These are phyloP conservation scores for Drosophila serrata DNA, from an alignment of 1,140 invertebrate species.

Conservation along the genomic window DNA sequence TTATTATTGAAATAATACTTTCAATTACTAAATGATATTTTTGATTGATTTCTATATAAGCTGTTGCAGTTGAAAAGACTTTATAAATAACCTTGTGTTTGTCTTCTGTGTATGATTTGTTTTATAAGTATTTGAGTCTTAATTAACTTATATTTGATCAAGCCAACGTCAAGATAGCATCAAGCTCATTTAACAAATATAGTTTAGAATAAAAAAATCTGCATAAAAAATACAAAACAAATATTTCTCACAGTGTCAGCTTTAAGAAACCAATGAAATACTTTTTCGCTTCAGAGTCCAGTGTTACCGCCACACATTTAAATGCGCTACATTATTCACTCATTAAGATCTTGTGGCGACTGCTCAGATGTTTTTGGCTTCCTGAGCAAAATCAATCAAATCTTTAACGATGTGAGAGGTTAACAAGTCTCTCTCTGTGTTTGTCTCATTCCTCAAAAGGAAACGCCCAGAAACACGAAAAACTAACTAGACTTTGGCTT, in stretches of 20 bases:
- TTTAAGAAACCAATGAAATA: slow-evolving; percentile 13
- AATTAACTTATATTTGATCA: too few relatives aligned
- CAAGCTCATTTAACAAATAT: too few relatives aligned
- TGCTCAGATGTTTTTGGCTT: slow-evolving; percentile 58
- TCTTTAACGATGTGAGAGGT: slow-evolving; percentile 70
- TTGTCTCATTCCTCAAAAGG: slow-evolving; percentile 12
- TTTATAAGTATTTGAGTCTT: too few relatives aligned
- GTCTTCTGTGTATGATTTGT: too few relatives aligned
- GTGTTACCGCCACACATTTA: slow-evolving; percentile 74
- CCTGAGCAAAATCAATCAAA: slow-evolving; percentile 80
- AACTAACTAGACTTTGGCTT: slow-evolving; percentile 24
- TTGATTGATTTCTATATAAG: too few relatives aligned
- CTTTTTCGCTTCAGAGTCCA: slow-evolving; percentile 39
- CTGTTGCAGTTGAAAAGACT: too few relatives aligned
- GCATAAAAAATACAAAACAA: not conserved
- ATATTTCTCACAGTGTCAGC: slow-evolving; percentile 6
- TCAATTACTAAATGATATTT: too few relatives aligned
- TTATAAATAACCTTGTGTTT: too few relatives aligned
- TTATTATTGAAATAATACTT: too few relatives aligned
- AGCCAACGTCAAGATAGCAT: too few relatives aligned
- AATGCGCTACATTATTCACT: slow-evolving; percentile 75
- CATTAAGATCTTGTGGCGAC: slow-evolving; percentile 62
- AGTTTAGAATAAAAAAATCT: not conserved
- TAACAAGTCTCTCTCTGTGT: slow-evolving; percentile 36
- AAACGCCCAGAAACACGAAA: slow-evolving; percentile 33